phyloP scores from a whole-genome alignment of 2,888 invertebrate genomes.

The Bugula neritina region DNA sequence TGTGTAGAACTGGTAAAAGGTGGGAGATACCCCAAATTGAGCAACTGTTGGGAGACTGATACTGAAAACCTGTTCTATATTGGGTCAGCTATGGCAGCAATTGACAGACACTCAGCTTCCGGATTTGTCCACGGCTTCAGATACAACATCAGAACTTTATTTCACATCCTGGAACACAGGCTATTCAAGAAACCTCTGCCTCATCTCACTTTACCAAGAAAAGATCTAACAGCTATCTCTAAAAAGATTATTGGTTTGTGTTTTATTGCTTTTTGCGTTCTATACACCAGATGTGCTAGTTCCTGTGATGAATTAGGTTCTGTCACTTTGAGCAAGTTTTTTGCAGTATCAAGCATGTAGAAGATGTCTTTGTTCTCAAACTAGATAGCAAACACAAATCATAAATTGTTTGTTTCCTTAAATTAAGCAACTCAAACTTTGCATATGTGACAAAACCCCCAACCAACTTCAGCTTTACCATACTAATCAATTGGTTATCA shows the following conservation, averaged over 20 bases:
- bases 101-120: slow-evolving; percentile 18
- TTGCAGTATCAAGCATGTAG: no score
- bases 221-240: background rate
- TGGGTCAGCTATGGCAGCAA: slow-evolving; percentile 20
- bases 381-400: no score
- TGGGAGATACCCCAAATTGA: slow-evolving; percentile 24
- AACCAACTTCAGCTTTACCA: no score
- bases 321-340: no score
- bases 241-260: slow-evolving; percentile 23
- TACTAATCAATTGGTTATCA: no score
- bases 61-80: slow-evolving; percentile 25
- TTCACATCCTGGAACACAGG: slow-evolving; percentile 24
- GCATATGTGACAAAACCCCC: no score
- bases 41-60: slow-evolving; percentile 24
- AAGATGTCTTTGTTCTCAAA: no score
- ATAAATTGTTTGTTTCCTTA: no score
- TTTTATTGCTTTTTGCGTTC: no score
- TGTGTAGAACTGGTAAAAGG: slow-evolving; percentile 2
- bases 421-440: no score
- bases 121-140: slow-evolving; percentile 28
- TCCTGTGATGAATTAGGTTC: no score
- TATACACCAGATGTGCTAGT: no score
- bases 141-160: slow-evolving; percentile 26
- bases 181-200: slow-evolving; percentile 9
- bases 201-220: background rate